These are phyloP conservation scores for Liposcelis brunnea DNA, from an alignment of 2,888 invertebrate genomes.

Conservation along the genomic window DNA sequence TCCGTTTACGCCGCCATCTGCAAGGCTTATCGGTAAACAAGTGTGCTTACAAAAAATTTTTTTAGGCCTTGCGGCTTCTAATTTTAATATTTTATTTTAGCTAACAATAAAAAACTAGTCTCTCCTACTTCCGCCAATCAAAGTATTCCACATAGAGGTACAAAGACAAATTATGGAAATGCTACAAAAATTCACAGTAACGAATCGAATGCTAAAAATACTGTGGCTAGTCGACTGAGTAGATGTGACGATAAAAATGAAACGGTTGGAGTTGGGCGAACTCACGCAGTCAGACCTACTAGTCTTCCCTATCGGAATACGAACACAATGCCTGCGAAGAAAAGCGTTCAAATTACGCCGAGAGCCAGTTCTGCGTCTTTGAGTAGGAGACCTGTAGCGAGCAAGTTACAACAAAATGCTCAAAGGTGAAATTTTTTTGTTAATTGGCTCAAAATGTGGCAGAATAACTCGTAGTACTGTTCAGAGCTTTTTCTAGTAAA, in stretches of 20 bases:
- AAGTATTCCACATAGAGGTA: no score
- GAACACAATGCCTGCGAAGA: constrained; percentile 24
- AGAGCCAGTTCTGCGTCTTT: constrained; percentile 2
- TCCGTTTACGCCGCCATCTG: constrained; percentile 34
- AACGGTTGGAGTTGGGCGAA: not conserved
- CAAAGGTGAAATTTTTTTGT: constrained; percentile 1
- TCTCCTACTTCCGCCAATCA: no score
- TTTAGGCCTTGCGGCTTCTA: no score
- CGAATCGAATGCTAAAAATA: no score
- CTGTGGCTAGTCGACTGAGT: constrained; percentile 5
- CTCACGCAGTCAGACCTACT: constrained; percentile 35
- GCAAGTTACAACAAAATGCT: not conserved
- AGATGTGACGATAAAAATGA: not conserved
- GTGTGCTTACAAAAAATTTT: no score
- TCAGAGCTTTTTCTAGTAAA: no score
- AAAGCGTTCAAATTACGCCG: not conserved
- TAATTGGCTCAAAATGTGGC: no score
- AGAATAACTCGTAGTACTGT: no score
- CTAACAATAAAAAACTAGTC: no score
- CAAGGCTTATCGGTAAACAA: constrained; percentile 16
- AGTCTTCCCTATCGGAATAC: constrained; percentile 48
- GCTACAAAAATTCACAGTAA: no score
- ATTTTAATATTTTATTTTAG: no score
- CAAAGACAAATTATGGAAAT: no score
- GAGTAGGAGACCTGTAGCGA: not conserved